Base-by-base conservation (phyloP, 1,140 invertebrate species). In the Eufriesea mexicana region DNA sequence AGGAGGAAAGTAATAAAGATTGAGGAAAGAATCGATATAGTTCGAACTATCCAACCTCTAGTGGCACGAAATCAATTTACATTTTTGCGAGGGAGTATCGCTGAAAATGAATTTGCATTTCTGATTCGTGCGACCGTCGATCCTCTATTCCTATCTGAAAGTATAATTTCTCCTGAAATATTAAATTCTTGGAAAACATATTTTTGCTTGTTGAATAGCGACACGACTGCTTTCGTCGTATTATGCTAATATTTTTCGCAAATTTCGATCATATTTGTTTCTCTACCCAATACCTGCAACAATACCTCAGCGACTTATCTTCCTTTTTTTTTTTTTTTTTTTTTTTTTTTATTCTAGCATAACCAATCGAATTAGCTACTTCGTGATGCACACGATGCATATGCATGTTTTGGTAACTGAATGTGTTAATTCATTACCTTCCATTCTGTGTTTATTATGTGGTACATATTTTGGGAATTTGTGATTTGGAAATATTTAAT, bases 21-120 rank as follows among this genome's bases (percentile, higher is more conserved):
- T 74, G 87, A 78, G 61, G 55, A 73, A 55, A 54, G 78, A 72
- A 81, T 85, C 86, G 86, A 87, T 88, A 87, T 80, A 79, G 81
- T 81, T 85, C 83, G 64, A 87, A 84, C 77, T 82, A 84, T 84
- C 25, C 54, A 45, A 62, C 62, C 83, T 81, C 83, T 70, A 87
- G 79, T 83, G 79, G 86, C 87, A 88, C 86, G 86, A 88, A 88
- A 89, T 90, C 82, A 86, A 89, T 90, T 90, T 90, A 87, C 88
- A 89, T 88, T 89, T 85, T 90, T 81, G 74, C 67, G 61, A 88
- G 79, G 67, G 79, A 83, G 86, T 88, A 89, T 89, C 88, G 85
- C 67, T 87, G 83, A 85, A 87, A 89, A 89, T 89, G 61, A 87
- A 89, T 90, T 88, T 90, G 87, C 89, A 90, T 90, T 84, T 74